These are phyloP conservation scores for Drosophila neocordata DNA, from an alignment of 1,140 invertebrate genomes.

Conservation along the genomic window DNA sequence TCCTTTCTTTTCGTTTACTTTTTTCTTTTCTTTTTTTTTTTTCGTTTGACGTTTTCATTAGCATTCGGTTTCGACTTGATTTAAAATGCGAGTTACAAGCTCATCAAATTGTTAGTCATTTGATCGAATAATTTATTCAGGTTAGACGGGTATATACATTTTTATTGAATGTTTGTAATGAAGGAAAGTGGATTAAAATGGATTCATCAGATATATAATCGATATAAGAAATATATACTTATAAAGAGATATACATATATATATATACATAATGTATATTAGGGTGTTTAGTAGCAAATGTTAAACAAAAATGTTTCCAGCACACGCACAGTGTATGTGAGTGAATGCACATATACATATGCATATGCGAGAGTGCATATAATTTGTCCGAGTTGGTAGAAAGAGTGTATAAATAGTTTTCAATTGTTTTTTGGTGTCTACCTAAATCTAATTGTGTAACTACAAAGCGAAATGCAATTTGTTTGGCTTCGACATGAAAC, in stretches of 20 bases:
- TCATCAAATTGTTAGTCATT: not conserved
- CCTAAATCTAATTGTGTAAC: not conserved
- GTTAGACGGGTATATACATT: not conserved
- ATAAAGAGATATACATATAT: no score
- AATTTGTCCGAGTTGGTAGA: not conserved
- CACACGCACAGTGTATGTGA: no score
- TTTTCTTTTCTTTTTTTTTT: not conserved
- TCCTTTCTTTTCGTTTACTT: no score
- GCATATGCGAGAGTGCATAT: not conserved
- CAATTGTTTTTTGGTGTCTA: not conserved
- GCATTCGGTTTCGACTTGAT: not conserved
- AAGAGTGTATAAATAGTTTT: not conserved
- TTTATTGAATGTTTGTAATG: not conserved
- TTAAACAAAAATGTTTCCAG: no score
- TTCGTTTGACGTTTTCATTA: not conserved
- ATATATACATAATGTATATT: no score
- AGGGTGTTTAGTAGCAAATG: no score
- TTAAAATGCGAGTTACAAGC: not conserved
- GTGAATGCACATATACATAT: not conserved
- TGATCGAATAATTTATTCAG: not conserved
- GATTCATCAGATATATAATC: no score
- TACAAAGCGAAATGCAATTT: constrained; percentile 7
- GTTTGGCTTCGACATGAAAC: constrained; percentile 3
- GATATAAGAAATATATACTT: no score
- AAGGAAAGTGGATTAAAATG: not conserved